phyloP scores from a whole-genome alignment of 2,113 vertebrate species.

The Stigmatopora argus region DNA sequence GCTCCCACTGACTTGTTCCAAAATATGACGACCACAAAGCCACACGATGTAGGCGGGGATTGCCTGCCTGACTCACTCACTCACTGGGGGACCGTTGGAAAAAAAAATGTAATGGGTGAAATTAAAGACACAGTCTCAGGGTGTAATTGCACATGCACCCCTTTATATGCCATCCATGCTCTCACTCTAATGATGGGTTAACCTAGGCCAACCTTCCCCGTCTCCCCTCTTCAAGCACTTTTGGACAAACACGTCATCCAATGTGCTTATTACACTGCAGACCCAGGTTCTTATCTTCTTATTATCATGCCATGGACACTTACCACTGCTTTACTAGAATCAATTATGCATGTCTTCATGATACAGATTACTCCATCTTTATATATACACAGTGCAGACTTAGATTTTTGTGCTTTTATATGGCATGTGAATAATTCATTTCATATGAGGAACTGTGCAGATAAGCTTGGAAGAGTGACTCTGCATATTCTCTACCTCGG shows the following conservation, averaged over 20 bases:
- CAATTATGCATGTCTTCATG: slow-evolving; percentile 47
- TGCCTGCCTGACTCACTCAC: slow-evolving; percentile 22
- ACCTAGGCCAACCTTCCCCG: slow-evolving; percentile 17
- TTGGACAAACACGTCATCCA: slow-evolving; percentile 38
- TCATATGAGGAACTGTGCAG: no score
- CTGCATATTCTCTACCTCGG: no score
- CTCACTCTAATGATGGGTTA: slow-evolving; percentile 58
- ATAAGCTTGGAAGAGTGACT: no score
- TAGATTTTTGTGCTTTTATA: not conserved
- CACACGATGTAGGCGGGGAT: slow-evolving; percentile 53
- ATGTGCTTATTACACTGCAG: slow-evolving; percentile 30
- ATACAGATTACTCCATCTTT: slow-evolving; percentile 3
- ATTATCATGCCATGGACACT: slow-evolving; percentile 26
- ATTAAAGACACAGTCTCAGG: slow-evolving; percentile 61
- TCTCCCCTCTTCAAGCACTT: slow-evolving; percentile 5
- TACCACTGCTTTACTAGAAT: slow-evolving; percentile 25
- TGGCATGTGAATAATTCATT: slow-evolving; percentile 4
- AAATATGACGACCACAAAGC: slow-evolving; percentile 60
- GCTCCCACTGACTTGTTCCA: slow-evolving; percentile 34
- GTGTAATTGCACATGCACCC: slow-evolving; percentile 63
- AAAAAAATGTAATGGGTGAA: slow-evolving; percentile 57
- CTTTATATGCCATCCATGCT: slow-evolving; percentile 49
- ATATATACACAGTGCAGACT: not conserved
- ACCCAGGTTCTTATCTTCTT: slow-evolving; percentile 24
- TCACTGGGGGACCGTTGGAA: slow-evolving; percentile 34